A percentile compares a stretch with the other conserved stretches of the same genome.
Conservation (phyloP, 2,888 invertebrate genomes). For the Dynastes maya region DNA sequence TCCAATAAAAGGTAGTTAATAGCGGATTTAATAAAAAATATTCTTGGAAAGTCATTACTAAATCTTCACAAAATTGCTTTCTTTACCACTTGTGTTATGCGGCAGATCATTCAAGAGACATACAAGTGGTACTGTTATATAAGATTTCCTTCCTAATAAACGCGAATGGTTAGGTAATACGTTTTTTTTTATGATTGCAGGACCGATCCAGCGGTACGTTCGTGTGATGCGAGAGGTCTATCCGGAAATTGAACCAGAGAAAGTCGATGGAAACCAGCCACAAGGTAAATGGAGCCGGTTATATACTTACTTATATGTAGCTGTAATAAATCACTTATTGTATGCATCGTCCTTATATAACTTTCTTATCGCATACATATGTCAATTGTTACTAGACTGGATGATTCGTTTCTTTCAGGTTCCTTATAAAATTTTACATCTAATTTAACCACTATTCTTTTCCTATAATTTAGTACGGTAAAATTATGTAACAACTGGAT, state of each 20-base stretch:
- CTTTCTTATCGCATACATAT: neutral
- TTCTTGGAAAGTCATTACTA: too few relatives aligned
- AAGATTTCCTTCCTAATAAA: neutral
- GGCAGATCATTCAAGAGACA: neutral
- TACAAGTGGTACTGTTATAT: too few relatives aligned
- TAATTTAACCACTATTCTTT: too few relatives aligned
- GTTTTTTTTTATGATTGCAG: constrained; percentile 56
- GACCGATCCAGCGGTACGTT: constrained; percentile 63
- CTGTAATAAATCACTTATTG: constrained; percentile 29
- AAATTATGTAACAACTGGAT: too few relatives aligned
- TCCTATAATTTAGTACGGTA: too few relatives aligned
- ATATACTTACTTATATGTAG: neutral
- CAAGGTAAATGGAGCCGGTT: constrained; percentile 61
- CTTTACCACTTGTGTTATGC: neutral
- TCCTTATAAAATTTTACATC: too few relatives aligned
- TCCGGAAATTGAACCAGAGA: constrained; percentile 68
- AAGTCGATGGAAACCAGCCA: constrained; percentile 64
- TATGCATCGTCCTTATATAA: constrained; percentile 25
- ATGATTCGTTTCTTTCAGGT: too few relatives aligned
- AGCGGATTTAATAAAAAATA: too few relatives aligned
- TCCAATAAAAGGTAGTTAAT: too few relatives aligned
- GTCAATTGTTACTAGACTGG: too few relatives aligned
- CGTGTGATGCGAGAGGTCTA: constrained; percentile 67
- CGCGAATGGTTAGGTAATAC: neutral
- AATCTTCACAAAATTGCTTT: too few relatives aligned